Base-by-base conservation (phyloP, 2,888 invertebrate species). In the Nomada ruficornis region DNA sequence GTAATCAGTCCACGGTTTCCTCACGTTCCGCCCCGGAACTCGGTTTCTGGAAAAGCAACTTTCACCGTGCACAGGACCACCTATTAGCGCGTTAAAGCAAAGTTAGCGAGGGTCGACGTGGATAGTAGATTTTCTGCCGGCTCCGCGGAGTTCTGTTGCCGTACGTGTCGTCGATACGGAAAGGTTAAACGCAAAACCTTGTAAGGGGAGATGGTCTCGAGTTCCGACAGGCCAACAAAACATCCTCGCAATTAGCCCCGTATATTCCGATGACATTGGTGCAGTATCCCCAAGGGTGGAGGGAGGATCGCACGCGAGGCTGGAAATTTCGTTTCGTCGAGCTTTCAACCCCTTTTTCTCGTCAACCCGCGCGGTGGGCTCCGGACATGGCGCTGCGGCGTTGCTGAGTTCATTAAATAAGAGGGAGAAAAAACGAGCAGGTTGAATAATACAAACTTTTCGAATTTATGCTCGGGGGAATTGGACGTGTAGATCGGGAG, bases 161-260 rank as follows among this genome's bases (percentile, higher is more conserved):
- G 80, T 77, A 75, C 86, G 76, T 80, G 84, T 89, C 78, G 85
- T 87, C 88, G 81, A 88, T 86, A 88, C 86, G 87, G 82, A 77
- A 88, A 88, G 89, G 91, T 90, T 93, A 93, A 93, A 93, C 91
- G 93, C 93, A 93, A 93, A 93, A 92, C 92, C 93, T 92, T 93
- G 93, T 92, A 92, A 92, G 91, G 91, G 90, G 85, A 89, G 88
- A 86, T 82, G 87, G 86, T 87, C 88, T 86, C 86, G 89, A 87
- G 84, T 89, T 91, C 86, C 81, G 88, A 84, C 90, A 90, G 92
- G 90, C 90, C 89, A 91, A 92, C 92, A 90, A 92, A 93, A 92
- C 91, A 92, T 90, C 90, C 91, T 88, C 85, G 91, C 91, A 93
- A 93, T 93, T 93, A 93, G 92, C 91, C 91, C 70, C 88, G 89